Percentiles rank a stretch among this genome's conserved stretches.
These are phyloP conservation scores for Capitulum mitella DNA, from an alignment of 2,888 invertebrate genomes.

Conservation along the genomic window DNA sequence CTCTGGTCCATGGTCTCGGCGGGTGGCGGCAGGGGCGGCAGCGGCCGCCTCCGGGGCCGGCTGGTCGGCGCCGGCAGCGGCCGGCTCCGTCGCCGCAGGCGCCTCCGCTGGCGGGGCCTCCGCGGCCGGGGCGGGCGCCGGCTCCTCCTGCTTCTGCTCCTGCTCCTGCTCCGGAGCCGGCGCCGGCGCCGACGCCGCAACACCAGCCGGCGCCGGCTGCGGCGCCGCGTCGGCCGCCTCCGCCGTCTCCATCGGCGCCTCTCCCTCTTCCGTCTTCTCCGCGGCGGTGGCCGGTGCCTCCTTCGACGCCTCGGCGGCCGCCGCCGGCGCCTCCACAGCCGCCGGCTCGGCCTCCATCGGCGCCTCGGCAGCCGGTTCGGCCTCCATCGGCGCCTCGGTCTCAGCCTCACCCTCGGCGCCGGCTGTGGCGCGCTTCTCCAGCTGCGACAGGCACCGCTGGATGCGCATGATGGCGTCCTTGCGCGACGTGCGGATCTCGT, in stretches of 20 bases:
- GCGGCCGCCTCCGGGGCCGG: background rate
- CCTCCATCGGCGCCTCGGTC: background rate
- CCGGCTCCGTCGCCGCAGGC: background rate
- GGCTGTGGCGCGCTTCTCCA: conserved; percentile 52
- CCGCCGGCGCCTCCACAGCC: background rate
- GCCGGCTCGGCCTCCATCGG: background rate
- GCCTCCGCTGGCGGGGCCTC: background rate
- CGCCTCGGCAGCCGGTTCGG: background rate
- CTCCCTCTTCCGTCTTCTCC: too few relatives aligned
- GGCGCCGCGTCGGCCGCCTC: background rate
- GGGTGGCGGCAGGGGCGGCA: background rate
- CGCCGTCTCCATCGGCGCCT: background rate
- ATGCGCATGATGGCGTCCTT: conserved; percentile 83
- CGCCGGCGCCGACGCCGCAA: background rate
- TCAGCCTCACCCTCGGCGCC: background rate
- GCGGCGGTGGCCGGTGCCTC: too few relatives aligned
- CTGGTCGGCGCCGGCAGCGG: background rate
- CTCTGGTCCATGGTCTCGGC: background rate
- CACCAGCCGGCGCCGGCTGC: background rate
- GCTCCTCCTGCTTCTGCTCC: background rate
- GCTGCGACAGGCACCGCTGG: conserved; percentile 71
- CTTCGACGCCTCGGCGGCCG: too few relatives aligned
- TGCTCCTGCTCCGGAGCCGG: background rate
- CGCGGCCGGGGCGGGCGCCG: background rate
- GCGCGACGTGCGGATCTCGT: conserved; percentile 74